Evolutionary conservation across 2,888 invertebrate genomes (phyloP), one percentile per base, ranked within the genome.

Genomic region (Ptychoptera albimana): DNA sequence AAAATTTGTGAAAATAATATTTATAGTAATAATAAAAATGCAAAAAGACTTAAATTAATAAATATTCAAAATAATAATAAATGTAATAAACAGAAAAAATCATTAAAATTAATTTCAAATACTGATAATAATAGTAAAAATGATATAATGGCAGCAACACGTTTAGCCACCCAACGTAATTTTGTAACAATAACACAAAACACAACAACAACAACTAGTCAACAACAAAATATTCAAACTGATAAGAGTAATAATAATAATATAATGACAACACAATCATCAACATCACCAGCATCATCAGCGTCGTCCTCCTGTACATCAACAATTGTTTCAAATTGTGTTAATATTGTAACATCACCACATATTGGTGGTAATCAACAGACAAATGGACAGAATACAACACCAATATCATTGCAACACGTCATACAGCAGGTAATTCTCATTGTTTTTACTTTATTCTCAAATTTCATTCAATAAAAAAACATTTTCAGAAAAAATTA

Each of bases 91-190:
- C 23, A 23, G 23, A 23, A 23, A 7, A 23, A 23, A 23, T 23
- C 23, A 23, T 3, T 23, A 23, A 23, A 23, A 23, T 23, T 23
- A 23, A 23, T 7, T 3, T 23, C 4, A 5, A 23, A 23, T 23
- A 23, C 23, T 23, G 23, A 23, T 23, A 23, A 23, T 23, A 3
- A 23, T 23, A 23, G 7, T 23, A 23, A 23, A 23, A 23, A 23
- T 23, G 23, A 23, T 23, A 7, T 23, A 23, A 23, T 23, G 23
- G 23, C 23, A 23, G 61, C 59, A 54, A 61, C 63, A 47, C 59
- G 62, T 50, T 55, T 64, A 52, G 63, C 62, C 46, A 54, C 61
- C 15, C 62, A 60, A 53, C 55, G 63, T 50, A 62, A 59, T 51
- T 63, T 61, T 47, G 57, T 63, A 49, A 57, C 60, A 49, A 53